Base-by-base conservation (phyloP, 2,797 vertebrate species). In the Sphenopsis melanotis region DNA sequence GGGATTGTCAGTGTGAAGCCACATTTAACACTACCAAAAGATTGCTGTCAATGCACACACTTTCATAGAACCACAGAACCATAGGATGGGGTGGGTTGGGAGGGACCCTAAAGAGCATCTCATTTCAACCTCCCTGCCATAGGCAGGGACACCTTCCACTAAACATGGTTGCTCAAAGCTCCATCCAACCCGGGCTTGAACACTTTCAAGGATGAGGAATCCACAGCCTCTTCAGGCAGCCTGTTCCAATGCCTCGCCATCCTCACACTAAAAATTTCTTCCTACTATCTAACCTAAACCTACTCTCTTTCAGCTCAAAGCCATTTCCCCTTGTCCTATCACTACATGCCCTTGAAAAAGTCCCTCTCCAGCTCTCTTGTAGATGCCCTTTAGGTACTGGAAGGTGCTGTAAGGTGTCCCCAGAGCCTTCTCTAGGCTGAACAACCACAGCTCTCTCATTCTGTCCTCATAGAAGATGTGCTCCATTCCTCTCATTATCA, bases 81-180 rank as follows among this genome's bases (percentile, higher is more conserved):
- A 11, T 5, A 23, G 16, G 21, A 53, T 53, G 26, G 21, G 6
- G 49, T 61, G 47, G 15, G 11, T 61, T 42, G 41, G 47, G 42
- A 55, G 12, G 27, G 1, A 36, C 22, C 12, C 14, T 61, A 55
- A 88, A 55, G 22, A 32, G 23, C 7, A n/a, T 15, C 15, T 61
- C 2, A 5, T 74, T 88, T 55, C 26, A 32, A 55, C 6, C 0
- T 0, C 7, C 26, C 30, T 32, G 7, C 12, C 15, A 26, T 8
- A 4, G 12, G 12, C 60, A 80, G 37, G n/a, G 27, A n/a, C 29
- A 41, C 5, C 5, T 60, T 60, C 41, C 34, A 24, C 47, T 42
- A 24, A 22, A 41, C 18, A 6, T 24, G 27, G 32, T 15, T 55
- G 19, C 55, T 82, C 23, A 49, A 30, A 61, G 11, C 22, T 18